phyloP scores from a whole-genome alignment of 2,797 vertebrate genomes.

The Melanotaenia trifasciata region DNA sequence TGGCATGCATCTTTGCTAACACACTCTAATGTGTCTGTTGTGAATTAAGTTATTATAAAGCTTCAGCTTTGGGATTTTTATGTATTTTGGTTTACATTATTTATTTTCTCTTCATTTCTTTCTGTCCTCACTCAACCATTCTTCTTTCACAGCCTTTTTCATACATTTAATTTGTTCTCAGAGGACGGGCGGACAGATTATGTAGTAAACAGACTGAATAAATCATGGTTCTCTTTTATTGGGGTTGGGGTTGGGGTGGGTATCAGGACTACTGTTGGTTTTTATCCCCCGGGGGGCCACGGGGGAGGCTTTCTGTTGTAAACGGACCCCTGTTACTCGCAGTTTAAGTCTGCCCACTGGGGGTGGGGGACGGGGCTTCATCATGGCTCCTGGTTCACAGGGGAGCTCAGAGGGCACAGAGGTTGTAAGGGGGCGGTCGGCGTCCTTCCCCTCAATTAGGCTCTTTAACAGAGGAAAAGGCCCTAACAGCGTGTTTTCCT shows the following conservation, averaged over 20 bases:
- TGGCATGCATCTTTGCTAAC: slow-evolving; percentile 30
- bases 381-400: slow-evolving; percentile 45
- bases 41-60: slow-evolving; percentile 35
- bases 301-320: slow-evolving; percentile 63
- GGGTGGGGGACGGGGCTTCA: slow-evolving; percentile 35
- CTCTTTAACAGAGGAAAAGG: slow-evolving; percentile 37
- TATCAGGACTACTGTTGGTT: slow-evolving; percentile 64
- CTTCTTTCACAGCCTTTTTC: slow-evolving; percentile 59
- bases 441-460: slow-evolving; percentile 65
- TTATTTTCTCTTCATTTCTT: slow-evolving; percentile 38
- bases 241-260: slow-evolving; percentile 11
- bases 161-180: slow-evolving; percentile 83
- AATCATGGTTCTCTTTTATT: slow-evolving; percentile 73
- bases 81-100: slow-evolving; percentile 54
- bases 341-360: slow-evolving; percentile 74
- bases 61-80: slow-evolving; percentile 31
- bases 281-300: slow-evolving; percentile 70
- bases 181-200: slow-evolving; percentile 75
- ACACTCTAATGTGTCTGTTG: slow-evolving; percentile 13
- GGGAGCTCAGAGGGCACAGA: slow-evolving; percentile 53
- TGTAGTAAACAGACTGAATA: slow-evolving; percentile 83
- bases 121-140: slow-evolving; percentile 33
- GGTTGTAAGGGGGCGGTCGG: slow-evolving; percentile 43
- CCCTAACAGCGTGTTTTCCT: slow-evolving; percentile 42
- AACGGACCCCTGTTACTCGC: slow-evolving; percentile 75